These are phyloP conservation scores for Chlorodrepanis virens DNA, from an alignment of 2,113 vertebrate genomes.

Conservation along the genomic window DNA sequence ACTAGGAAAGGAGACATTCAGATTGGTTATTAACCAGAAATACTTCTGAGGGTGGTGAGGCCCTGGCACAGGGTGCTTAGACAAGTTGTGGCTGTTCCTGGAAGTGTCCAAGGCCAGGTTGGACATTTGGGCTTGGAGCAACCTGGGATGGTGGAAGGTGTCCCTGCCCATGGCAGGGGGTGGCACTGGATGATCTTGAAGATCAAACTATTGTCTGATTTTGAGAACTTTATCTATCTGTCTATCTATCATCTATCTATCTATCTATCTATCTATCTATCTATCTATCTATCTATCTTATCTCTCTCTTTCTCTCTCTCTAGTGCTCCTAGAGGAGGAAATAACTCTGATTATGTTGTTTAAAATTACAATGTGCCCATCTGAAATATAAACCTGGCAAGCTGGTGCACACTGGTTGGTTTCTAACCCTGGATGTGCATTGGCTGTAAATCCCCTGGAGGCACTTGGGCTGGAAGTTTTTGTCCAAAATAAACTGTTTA, in stretches of 20 bases:
- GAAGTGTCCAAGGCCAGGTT: neutral
- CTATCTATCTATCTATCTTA: too few relatives aligned
- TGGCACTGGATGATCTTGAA: neutral
- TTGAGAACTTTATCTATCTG: neutral
- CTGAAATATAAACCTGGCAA: neutral
- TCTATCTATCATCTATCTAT: too few relatives aligned
- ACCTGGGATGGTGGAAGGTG: accelerated
- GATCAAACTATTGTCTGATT: neutral
- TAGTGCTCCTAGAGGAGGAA: neutral
- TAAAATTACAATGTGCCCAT: neutral
- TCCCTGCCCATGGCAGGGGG: neutral
- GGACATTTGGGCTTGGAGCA: neutral
- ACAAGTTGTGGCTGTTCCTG: neutral
- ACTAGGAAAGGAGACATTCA: neutral
- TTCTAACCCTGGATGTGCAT: neutral
- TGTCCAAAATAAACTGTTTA: neutral
- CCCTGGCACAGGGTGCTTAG: neutral
- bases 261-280: too few relatives aligned
- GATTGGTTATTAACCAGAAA: neutral
- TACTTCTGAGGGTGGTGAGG: neutral
- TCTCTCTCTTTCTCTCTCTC: too few relatives aligned
- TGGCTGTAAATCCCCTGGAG: neutral
- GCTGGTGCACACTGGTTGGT: neutral
- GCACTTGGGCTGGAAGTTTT: neutral
- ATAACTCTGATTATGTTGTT: neutral